These are phyloP conservation scores for Hylyphantes graminicola DNA, from an alignment of 1,140 invertebrate genomes.

Conservation along the genomic window DNA sequence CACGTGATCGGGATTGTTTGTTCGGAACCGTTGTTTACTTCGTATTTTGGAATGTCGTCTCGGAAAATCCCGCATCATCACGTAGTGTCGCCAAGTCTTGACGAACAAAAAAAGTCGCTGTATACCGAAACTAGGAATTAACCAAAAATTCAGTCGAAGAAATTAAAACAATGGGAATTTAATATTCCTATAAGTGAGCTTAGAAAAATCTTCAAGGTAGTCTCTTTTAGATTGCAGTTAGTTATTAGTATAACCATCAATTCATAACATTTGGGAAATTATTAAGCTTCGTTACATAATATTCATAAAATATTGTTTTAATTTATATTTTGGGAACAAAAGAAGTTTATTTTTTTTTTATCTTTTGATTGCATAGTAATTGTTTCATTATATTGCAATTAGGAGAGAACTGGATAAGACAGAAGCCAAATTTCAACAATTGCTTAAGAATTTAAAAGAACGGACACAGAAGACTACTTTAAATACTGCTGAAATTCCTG, in stretches of 20 bases:
- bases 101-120: no score
- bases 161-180: no score
- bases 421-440: slow-evolving; percentile 23
- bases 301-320: background rate
- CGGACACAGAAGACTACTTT: background rate
- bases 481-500: slow-evolving; percentile 10
- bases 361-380: background rate
- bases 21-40: no score
- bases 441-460: background rate
- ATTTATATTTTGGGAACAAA: background rate
- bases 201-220: background rate
- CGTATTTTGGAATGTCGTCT: no score
- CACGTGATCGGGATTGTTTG: no score
- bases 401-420: background rate
- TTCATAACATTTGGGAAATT: background rate
- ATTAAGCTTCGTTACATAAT: background rate
- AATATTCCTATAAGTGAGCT: no score
- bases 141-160: no score
- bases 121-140: no score
- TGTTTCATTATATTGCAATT: background rate
- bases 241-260: background rate
- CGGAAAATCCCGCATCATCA: no score
- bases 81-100: no score
- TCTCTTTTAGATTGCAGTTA: background rate
- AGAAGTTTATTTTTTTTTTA: background rate